These are phyloP conservation scores for Ceryle rudis DNA, from an alignment of 2,797 vertebrate genomes.

Conservation along the genomic window DNA sequence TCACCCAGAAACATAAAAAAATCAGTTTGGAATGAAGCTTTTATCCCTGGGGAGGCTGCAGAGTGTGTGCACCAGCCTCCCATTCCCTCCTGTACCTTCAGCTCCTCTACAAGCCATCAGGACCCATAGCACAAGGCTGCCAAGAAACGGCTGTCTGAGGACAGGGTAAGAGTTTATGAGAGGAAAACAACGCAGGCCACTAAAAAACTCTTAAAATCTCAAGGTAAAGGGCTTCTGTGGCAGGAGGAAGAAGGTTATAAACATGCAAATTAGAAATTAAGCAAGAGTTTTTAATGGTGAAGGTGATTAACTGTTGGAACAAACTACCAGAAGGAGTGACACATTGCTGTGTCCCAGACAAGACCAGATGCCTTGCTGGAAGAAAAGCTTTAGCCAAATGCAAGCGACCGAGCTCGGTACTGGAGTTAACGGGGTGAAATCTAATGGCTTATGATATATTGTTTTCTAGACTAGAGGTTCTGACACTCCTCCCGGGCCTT, in stretches of 20 bases:
- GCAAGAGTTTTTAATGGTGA: neutral
- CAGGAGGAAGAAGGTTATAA: neutral
- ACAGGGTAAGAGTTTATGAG: neutral
- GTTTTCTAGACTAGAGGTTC: neutral
- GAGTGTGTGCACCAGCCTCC: rapidly evolving
- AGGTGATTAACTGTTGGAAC: neutral
- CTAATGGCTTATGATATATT: neutral
- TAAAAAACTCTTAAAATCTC: neutral
- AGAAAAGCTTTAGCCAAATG: neutral
- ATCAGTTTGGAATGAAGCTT: neutral
- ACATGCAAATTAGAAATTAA: neutral
- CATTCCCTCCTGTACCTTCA: neutral
- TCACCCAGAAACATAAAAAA: neutral
- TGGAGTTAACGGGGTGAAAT: neutral
- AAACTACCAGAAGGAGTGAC: neutral
- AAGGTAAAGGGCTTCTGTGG: neutral
- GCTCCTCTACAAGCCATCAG: neutral
- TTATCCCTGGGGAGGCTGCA: neutral
- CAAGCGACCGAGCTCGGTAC: rapidly evolving
- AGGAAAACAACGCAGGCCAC: neutral
- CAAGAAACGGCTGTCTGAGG: neutral
- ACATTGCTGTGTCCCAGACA: neutral
- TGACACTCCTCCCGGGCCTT: neutral
- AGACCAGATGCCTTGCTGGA: neutral
- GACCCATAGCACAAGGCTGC: rapidly evolving